A percentile compares a stretch with the other conserved stretches of the same genome.
Conservation (phyloP, 2,113 vertebrate genomes). For the Passer montanus region DNA sequence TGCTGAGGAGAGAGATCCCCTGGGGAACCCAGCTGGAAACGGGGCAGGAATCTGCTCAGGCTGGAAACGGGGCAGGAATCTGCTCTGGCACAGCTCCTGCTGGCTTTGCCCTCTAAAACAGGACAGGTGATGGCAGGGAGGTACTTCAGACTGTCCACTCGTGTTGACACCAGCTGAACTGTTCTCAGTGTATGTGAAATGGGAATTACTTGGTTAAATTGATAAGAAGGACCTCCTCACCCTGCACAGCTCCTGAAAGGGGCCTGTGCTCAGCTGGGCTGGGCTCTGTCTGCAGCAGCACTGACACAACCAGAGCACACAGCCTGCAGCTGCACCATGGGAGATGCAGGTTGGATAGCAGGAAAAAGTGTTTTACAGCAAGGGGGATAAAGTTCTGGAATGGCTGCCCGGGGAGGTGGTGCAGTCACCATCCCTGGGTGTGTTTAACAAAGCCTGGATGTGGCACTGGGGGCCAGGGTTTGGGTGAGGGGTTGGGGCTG, state of each 20-base stretch:
- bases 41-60: neutral
- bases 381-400: neutral
- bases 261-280: neutral
- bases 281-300: neutral
- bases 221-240: neutral
- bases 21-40: accelerated
- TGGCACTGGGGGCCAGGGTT: neutral
- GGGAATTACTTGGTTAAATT: neutral
- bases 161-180: neutral
- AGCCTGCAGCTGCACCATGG: neutral
- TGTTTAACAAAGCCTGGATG: neutral
- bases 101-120: neutral
- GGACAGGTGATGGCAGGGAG: neutral
- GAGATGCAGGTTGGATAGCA: neutral
- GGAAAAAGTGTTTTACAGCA: neutral
- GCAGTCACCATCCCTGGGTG: neutral
- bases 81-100: neutral
- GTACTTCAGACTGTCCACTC: neutral
- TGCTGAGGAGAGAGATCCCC: neutral
- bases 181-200: neutral
- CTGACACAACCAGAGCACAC: neutral
- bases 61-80: neutral
- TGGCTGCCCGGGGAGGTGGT: neutral
- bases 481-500: neutral
- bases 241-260: neutral